Evolutionary conservation across 1,140 invertebrate species (phyloP).

Genomic region (Lepidotrigona ventralis): DNA sequence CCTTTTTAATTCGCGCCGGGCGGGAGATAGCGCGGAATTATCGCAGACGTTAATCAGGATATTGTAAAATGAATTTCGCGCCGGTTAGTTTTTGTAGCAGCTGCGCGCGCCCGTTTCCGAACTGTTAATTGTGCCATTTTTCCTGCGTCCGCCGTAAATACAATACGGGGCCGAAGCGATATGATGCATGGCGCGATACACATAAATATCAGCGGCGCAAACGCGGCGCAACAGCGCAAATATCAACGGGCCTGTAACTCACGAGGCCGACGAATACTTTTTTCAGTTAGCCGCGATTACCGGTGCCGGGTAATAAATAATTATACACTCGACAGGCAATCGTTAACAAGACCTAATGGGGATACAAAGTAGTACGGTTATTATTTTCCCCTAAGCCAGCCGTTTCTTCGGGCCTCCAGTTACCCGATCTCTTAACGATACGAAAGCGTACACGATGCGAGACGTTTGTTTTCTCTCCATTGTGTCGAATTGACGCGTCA

Average conservation of each 20-base stretch:
- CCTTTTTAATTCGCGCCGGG: slow-evolving; percentile 18
- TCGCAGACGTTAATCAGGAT: slow-evolving; percentile 47
- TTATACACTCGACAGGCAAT: slow-evolving; percentile 49
- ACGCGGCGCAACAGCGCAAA: slow-evolving; percentile 52
- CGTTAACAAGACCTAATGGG: slow-evolving; percentile 59
- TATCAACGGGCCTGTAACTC: slow-evolving; percentile 61
- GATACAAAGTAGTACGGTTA: slow-evolving; percentile 47
- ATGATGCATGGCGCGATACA: slow-evolving; percentile 58
- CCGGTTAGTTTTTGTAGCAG: slow-evolving; percentile 44
- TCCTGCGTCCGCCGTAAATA: slow-evolving; percentile 52
- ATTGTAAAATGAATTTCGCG: slow-evolving; percentile 43
- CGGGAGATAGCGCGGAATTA: slow-evolving; percentile 22
- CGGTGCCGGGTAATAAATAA: slow-evolving; percentile 51
- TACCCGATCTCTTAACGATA: slow-evolving; percentile 36
- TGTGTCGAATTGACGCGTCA: slow-evolving; percentile 13
- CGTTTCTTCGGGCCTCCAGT: slow-evolving; percentile 32
- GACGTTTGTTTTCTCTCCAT: slow-evolving; percentile 9
- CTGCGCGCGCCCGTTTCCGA: slow-evolving; percentile 40
- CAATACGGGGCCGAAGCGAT: slow-evolving; percentile 52
- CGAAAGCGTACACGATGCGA: neutral
- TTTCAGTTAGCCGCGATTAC: slow-evolving; percentile 52
- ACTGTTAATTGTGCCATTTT: slow-evolving; percentile 53
- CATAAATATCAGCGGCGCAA: slow-evolving; percentile 57
- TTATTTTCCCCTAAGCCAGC: slow-evolving; percentile 34
- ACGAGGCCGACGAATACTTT: slow-evolving; percentile 49